Base-by-base conservation (phyloP, 1,140 invertebrate species). In the Linepithema humile region DNA sequence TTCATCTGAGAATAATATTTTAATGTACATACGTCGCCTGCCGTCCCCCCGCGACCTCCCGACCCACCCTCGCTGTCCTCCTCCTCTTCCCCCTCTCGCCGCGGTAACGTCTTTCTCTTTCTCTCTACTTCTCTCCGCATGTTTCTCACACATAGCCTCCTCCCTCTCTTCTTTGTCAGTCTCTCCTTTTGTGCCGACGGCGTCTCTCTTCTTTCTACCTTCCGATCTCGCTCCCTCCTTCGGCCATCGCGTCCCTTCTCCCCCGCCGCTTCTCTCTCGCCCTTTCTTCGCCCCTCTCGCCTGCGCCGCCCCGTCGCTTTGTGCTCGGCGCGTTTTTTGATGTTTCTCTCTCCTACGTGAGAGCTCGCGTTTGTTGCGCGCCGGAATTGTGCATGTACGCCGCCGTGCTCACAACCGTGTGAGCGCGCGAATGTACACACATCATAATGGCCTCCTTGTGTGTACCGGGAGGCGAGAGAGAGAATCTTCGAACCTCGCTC, bases 1-100 rank as follows among this genome's bases (percentile, higher is more conserved):
- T 94, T 94, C 93, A 94, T 94, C 93, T 94, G 93, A 94, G 93
- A 94, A 94, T 94, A 94, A 94, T 94, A 94, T 94, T 94, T 94
- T 94, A 94, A 94, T 94, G 94, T 93, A 93, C 92, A 89, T 92
- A 92, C 84, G 82, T 88, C 57, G 59, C 89, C 82, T 83, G 78
- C 64, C 72, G 64, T 69, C 55, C 67, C 48, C 40, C 69, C 50
- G 38, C 50, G 29, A 50, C 43, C 73, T 43, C 74, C 69, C 77
- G 69, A 65, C 57, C 38, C 75, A 62, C 29, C 40, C 73, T 77
- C 70, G 53, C 60, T 85, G 77, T 84, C 59, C 20, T 59, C 73
- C 78, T 64, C 83, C 69, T 38, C 40, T 73, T 85, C 55, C 75
- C 74, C 60, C 53, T 55, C 53, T 38, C 65, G 67, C 43, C 65